Evolutionary conservation across 2,797 vertebrate genomes (phyloP), one percentile per base, ranked within the genome.

Genomic region (Oophaga sylvatica): DNA sequence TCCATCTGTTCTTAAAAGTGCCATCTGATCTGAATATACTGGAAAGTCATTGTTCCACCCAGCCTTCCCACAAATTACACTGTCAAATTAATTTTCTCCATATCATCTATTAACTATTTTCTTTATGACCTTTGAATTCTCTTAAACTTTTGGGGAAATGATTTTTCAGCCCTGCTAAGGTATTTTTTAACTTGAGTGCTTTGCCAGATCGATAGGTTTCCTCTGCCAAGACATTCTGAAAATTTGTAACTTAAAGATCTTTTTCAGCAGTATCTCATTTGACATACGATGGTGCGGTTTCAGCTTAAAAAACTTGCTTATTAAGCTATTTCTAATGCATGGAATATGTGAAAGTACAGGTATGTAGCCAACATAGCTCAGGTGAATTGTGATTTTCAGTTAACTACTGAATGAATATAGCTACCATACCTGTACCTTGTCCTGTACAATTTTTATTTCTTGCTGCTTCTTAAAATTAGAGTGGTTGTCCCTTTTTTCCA

Each of bases 111-210:
- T 87, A 77, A 73, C 65, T 22, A 79, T 79, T 87, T 83, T 83
- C 80, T 78, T 78, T 77, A 62, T 87, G 81, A 83, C 87, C 87
- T 87, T 26, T 62, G 19, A 5, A 35, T 82, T 68, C 73, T 20
- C 81, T 70, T 78, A 87, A 87, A 87, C 73, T 77, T 83, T 87
- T 87, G 35, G 71, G 86, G 80, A 87, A 87, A 78, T 87, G 45
- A 87, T 87, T 87, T 82, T 65, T 83, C 80, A 83, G 57, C n/a
- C 80, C 73, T 87, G 45, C 65, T 83, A 87, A 83, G 26, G 53
- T 87, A 73, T 82, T 83, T 67, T 41, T 87, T 71, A 83, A 70
- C 63, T 70, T 70, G 62, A 83, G 56, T 59, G 65, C 48, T 78
- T 82, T 87, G 62, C 53, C 76, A 78, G 22, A 31, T 67, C 73